These are phyloP conservation scores for Masnerella sp. DNA, from an alignment of 2,888 invertebrate genomes.

Conservation along the genomic window DNA sequence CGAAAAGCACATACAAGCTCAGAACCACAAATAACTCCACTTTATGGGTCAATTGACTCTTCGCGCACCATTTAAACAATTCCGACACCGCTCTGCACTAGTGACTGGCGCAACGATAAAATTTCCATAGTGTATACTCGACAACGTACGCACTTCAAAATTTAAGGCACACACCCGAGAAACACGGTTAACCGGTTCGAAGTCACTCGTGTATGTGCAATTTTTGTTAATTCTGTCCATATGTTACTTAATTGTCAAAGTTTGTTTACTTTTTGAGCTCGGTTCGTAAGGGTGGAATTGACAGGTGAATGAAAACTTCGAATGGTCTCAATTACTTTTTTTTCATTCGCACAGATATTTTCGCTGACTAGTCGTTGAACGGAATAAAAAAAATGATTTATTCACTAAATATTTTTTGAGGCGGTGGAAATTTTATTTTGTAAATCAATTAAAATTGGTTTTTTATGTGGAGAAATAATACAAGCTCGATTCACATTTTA, in stretches of 20 bases:
- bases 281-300: no score
- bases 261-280: background rate
- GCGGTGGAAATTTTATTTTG: no score
- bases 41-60: slow-evolving; percentile 63
- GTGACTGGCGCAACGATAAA: slow-evolving; percentile 37
- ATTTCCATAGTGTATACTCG: slow-evolving; percentile 50
- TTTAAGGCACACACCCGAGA: slow-evolving; percentile 39
- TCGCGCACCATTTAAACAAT: slow-evolving; percentile 64
- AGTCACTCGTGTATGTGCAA: slow-evolving; percentile 15
- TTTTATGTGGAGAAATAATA: no score
- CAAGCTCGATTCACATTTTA: no score
- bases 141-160: slow-evolving; percentile 45
- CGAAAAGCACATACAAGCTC: slow-evolving; percentile 50
- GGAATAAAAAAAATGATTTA: no score
- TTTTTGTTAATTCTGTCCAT: background rate
- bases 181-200: slow-evolving; percentile 12
- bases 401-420: no score
- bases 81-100: slow-evolving; percentile 48
- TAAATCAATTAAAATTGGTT: no score
- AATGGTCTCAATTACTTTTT: no score
- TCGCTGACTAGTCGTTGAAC: no score
- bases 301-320: no score
- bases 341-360: no score
- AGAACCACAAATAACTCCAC: slow-evolving; percentile 54
- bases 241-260: no score